Conservation (phyloP, 2,888 invertebrate genomes). For the Brenthis ino region DNA sequence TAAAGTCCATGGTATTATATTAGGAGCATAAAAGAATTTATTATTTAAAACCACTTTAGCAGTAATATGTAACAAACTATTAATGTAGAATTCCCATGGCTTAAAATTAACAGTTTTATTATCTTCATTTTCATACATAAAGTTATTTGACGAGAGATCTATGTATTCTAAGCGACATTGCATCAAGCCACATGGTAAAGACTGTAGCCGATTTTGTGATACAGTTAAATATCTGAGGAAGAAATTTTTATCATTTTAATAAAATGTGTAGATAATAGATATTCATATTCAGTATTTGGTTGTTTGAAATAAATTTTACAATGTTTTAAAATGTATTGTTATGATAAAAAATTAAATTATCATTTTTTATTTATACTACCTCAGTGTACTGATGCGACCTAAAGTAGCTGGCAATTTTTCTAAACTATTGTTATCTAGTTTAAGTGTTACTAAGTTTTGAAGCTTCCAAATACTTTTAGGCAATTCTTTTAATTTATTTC, state of each 20-base stretch:
- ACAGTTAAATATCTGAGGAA: conserved; percentile 75
- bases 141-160: conserved; percentile 83
- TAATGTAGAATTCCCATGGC: conserved; percentile 68
- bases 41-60: conserved; percentile 78
- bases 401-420: conserved; percentile 84
- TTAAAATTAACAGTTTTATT: conserved; percentile 42
- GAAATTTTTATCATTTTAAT: conserved; percentile 12
- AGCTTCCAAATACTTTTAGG: conserved; percentile 85
- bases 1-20: conserved; percentile 82
- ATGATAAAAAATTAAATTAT: neutral
- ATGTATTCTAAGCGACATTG: conserved; percentile 78
- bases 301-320: no score
- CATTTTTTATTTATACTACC: conserved; percentile 52
- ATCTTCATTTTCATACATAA: conserved; percentile 51
- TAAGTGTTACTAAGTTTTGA: conserved; percentile 83
- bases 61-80: conserved; percentile 79
- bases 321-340: no score
- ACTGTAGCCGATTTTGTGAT: conserved; percentile 77
- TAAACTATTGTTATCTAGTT: conserved; percentile 84
- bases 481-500: conserved; percentile 80
- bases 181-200: conserved; percentile 84
- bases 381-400: conserved; percentile 81
- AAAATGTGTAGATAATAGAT: neutral
- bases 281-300: neutral
- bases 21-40: conserved; percentile 79